These are phyloP conservation scores for Gambelia wislizenii DNA, from an alignment of 2,797 vertebrate genomes.

Conservation along the genomic window DNA sequence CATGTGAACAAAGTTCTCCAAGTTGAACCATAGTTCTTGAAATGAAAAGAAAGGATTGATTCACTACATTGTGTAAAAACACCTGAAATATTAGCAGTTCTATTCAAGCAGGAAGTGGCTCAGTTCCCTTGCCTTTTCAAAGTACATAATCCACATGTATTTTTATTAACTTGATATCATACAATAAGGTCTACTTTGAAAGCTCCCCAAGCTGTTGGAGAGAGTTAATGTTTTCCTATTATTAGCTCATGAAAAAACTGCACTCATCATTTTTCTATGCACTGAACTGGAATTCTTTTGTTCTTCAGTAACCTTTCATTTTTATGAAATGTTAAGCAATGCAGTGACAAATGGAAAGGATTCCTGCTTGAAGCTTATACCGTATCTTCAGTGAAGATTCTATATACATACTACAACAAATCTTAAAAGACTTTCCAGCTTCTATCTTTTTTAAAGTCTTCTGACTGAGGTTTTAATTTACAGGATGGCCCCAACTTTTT, in stretches of 20 bases:
- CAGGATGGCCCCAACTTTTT: slow-evolving; percentile 3
- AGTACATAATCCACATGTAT: slow-evolving; percentile 60
- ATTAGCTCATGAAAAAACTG: slow-evolving; percentile 70
- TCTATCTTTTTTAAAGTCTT: neutral
- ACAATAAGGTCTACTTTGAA: slow-evolving; percentile 62
- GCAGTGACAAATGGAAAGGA: slow-evolving; percentile 63
- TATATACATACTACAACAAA: slow-evolving; percentile 50
- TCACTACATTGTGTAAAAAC: slow-evolving; percentile 24
- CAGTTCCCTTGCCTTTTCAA: slow-evolving; percentile 57
- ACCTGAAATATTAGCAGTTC: slow-evolving; percentile 57
- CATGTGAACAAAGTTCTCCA: slow-evolving; percentile 48
- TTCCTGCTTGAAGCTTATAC: slow-evolving; percentile 56
- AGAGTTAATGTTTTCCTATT: slow-evolving; percentile 75
- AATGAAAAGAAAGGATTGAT: slow-evolving; percentile 3
- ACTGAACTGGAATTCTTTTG: slow-evolving; percentile 67
- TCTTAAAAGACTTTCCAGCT: slow-evolving; percentile 29
- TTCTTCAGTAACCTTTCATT: slow-evolving; percentile 70
- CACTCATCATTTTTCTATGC: slow-evolving; percentile 69
- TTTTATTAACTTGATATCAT: slow-evolving; percentile 66
- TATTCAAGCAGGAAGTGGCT: slow-evolving; percentile 69
- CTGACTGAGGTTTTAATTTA: neutral
- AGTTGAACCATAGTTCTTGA: slow-evolving; percentile 53
- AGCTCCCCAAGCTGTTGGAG: slow-evolving; percentile 72
- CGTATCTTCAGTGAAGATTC: slow-evolving; percentile 27
- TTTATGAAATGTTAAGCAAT: slow-evolving; percentile 69